phyloP scores from a whole-genome alignment of 92 coral and sea anemone genomes.

The Zoanthus gigantus region DNA sequence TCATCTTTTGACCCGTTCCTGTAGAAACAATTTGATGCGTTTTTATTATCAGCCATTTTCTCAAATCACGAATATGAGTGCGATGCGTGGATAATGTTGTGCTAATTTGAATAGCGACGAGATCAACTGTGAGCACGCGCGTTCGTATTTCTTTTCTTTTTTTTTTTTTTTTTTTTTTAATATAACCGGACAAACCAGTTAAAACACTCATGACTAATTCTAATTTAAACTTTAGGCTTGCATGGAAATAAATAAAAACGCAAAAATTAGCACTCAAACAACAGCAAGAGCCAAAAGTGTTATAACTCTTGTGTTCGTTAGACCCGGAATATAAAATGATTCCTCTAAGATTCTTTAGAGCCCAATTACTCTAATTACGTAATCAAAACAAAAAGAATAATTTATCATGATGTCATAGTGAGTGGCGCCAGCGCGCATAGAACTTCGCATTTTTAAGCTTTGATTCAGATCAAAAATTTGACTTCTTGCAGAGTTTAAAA shows the following conservation, averaged over 20 bases:
- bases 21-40: slow-evolving; percentile 3
- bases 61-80: background rate
- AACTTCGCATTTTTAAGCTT: background rate
- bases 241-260: too few relatives aligned
- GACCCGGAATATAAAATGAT: too few relatives aligned
- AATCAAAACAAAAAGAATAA: slow-evolving; percentile 14
- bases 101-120: too few relatives aligned
- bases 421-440: background rate
- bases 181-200: too few relatives aligned
- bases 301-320: too few relatives aligned
- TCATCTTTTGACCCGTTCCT: slow-evolving; percentile 86
- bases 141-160: too few relatives aligned
- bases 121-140: background rate
- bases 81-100: background rate
- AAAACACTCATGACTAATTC: too few relatives aligned
- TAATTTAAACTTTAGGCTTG: too few relatives aligned
- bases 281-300: too few relatives aligned
- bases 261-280: too few relatives aligned
- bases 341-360: background rate
- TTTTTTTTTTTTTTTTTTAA: too few relatives aligned
- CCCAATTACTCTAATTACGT: background rate
- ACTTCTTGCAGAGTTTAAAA: background rate
- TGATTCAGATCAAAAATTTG: background rate
- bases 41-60: background rate
- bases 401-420: slow-evolving; percentile 35